phyloP scores from a whole-genome alignment of 2,888 invertebrate species.

The Nycteola revayana region DNA sequence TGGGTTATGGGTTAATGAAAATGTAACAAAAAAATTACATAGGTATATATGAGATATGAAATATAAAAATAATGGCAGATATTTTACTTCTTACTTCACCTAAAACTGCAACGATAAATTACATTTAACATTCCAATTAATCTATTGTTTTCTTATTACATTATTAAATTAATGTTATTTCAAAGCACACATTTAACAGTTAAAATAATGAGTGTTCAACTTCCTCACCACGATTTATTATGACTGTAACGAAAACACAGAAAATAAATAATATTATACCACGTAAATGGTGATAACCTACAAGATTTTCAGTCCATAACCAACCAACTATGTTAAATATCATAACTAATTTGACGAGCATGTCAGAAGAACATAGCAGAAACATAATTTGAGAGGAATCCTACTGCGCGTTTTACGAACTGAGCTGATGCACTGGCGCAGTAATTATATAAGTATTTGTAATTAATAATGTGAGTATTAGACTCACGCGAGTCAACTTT shows the following conservation, averaged over 20 bases:
- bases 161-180: too few relatives aligned
- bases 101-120: too few relatives aligned
- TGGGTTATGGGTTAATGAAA: too few relatives aligned
- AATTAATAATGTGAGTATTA: slow-evolving; percentile 45
- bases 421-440: slow-evolving; percentile 6
- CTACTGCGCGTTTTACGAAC: slow-evolving; percentile 5
- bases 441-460: slow-evolving; percentile 55
- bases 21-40: too few relatives aligned
- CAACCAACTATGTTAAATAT: neutral
- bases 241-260: slow-evolving; percentile 19
- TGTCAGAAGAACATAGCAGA: slow-evolving; percentile 24
- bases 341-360: slow-evolving; percentile 19
- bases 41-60: too few relatives aligned
- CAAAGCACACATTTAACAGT: too few relatives aligned
- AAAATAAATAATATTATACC: slow-evolving; percentile 1
- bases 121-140: too few relatives aligned
- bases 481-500: slow-evolving; percentile 31
- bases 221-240: slow-evolving; percentile 12
- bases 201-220: too few relatives aligned
- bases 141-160: too few relatives aligned
- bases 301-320: neutral
- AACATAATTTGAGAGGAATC: slow-evolving; percentile 32
- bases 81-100: too few relatives aligned
- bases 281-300: neutral
- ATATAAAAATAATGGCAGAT: too few relatives aligned